A percentile compares a stretch with the other conserved stretches of the same genome.
phyloP scores from a whole-genome alignment of 2,888 invertebrate genomes.

The Drosophila meridiana region DNA sequence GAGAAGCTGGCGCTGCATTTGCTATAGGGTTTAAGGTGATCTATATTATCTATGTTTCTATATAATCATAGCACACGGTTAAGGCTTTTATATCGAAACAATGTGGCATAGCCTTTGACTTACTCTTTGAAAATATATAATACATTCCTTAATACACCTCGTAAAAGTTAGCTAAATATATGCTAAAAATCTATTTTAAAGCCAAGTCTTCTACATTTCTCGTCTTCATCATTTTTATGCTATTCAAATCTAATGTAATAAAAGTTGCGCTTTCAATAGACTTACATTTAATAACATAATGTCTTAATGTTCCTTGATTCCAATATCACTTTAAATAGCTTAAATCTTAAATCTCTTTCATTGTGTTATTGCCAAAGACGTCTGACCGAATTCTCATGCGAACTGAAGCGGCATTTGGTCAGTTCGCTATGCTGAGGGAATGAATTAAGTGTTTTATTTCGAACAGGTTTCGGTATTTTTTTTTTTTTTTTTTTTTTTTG shows the following conservation, averaged over 20 bases:
- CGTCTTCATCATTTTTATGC: too few species aligned
- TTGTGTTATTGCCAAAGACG: background rate
- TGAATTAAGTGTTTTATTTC: constrained; percentile 67
- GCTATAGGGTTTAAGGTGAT: too few species aligned
- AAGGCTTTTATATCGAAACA: too few species aligned
- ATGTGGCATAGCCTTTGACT: too few species aligned
- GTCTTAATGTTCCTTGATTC: background rate
- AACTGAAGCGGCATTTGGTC: constrained; percentile 16
- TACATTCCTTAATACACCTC: too few species aligned
- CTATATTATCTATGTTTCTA: too few species aligned
- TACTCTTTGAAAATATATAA: too few species aligned
- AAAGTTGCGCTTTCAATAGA: background rate
- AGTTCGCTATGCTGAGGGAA: constrained; percentile 45
- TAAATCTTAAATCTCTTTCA: background rate
- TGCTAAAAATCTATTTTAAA: too few species aligned
- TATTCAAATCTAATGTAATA: background rate
- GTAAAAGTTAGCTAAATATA: too few species aligned
- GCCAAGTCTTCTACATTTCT: too few species aligned
- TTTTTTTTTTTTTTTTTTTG: background rate
- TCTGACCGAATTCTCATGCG: background rate
- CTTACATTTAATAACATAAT: background rate
- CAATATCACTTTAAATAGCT: background rate
- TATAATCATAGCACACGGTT: too few species aligned
- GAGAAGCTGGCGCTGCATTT: too few species aligned
- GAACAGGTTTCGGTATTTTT: constrained; percentile 26